Evolutionary conservation across 2,888 invertebrate species (phyloP).

Genomic region (Ellobium chinense): DNA sequence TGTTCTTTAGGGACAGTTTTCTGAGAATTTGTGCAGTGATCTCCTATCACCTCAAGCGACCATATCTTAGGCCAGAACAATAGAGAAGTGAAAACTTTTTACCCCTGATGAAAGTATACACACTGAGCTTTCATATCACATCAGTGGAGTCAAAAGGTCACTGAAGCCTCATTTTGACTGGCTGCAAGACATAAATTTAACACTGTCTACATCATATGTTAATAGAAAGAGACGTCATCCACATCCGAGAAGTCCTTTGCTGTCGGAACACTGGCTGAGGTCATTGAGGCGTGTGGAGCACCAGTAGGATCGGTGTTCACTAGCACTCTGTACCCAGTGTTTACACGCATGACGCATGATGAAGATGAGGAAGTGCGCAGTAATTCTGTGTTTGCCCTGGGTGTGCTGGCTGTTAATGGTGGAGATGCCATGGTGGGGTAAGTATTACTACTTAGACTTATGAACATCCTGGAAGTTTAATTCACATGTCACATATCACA

Average conservation of each 20-base stretch:
- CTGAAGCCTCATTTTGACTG: no score
- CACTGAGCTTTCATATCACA: no score
- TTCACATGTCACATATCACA: no score
- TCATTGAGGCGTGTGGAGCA: conserved; percentile 83
- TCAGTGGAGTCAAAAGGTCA: no score
- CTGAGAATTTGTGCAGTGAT: no score
- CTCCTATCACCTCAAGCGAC: no score
- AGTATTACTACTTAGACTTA: not conserved
- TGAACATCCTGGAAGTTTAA: not conserved
- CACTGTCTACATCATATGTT: conserved; percentile 16
- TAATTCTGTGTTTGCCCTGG: conserved; percentile 88
- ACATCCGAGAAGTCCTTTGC: conserved; percentile 86
- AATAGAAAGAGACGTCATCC: conserved; percentile 84
- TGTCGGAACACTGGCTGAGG: conserved; percentile 87
- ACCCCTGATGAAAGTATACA: no score
- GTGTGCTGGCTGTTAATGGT: conserved; percentile 86
- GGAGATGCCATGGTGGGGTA: conserved; percentile 73
- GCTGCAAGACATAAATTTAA: no score
- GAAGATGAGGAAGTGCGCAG: conserved; percentile 86
- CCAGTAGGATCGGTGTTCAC: conserved; percentile 81
- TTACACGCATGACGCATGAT: conserved; percentile 84
- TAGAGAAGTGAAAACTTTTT: no score
- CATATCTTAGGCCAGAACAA: no score
- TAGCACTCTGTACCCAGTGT: conserved; percentile 83
- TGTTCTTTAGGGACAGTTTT: no score